Evolutionary conservation across 1,140 invertebrate genomes (phyloP), one percentile per base, ranked within the genome.

Genomic region (Trichoplusia ni): DNA sequence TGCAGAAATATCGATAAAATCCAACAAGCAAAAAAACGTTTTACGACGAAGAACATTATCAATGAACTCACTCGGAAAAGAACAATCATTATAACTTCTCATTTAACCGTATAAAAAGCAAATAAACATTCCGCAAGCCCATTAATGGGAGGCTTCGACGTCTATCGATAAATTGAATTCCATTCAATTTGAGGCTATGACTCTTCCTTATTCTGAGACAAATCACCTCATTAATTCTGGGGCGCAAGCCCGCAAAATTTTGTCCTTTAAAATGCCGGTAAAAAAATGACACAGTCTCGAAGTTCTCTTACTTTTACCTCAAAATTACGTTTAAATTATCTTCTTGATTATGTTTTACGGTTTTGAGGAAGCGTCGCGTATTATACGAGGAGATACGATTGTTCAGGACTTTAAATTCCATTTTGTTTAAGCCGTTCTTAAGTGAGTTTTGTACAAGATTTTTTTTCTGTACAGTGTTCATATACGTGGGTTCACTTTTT

Each of bases 221-320:
- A 75, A 75, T 75, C 56, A 51, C 67, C 69, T 69, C 73, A 75
- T 75, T 75, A 72, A 75, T 75, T 72, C 73, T 3, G 38, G 11
- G 64, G 42, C 73, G 70, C 70, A 67, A 35, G 40, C 62, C 37
- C 23, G 11, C 40, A 23, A 62, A 53, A 18, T 54, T 67, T 51
- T 53, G 49, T 59, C 58, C 38, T 51, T 71, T 56, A 64, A 61
- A 42, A 37, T 19, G 60, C 19, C 23, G 47, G 19, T 33, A 19
- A 60, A 60, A 69, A 59, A 71, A 58, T 69, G 58, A 53, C 66
- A 63, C 19, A 21, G 21, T 35, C 33, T 11, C 44, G 9, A 19
- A 65, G 37, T 59, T 29, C 29, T 11, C 18, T 5, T 14, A 42
- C 25, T 9, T 21, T 40, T 42, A 8, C 27, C n/a, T 46, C 23